Evolutionary conservation across 2,113 vertebrate genomes (phyloP).

Genomic region (Plestiodon gilberti): DNA sequence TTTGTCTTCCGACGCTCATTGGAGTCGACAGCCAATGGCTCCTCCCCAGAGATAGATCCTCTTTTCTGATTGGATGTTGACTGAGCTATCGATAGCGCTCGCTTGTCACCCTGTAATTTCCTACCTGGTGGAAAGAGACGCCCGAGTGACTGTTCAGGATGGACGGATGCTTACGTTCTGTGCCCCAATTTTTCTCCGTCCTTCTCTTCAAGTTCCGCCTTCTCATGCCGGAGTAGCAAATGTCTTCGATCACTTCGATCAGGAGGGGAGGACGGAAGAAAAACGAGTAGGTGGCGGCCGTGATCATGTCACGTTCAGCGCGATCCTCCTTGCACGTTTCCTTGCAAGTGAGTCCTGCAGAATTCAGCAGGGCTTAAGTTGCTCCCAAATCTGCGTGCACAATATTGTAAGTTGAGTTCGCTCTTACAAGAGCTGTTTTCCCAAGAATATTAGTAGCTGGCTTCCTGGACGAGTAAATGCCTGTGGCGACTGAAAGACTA

Average conservation of each 20-base stretch:
- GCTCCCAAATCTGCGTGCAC: no score
- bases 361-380: no score
- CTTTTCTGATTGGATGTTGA: neutral
- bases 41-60: neutral
- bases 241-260: no score
- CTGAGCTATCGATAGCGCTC: neutral
- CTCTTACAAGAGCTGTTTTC: no score
- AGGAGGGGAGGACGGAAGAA: neutral
- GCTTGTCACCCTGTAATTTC: conserved; percentile 5
- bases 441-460: no score
- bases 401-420: no score
- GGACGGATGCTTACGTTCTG: neutral
- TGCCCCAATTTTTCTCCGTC: neutral
- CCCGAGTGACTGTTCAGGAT: neutral
- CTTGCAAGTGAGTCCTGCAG: no score
- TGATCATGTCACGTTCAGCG: neutral
- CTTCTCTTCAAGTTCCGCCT: neutral
- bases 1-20: neutral
- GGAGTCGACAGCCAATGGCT: fast-evolving
- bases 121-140: fast-evolving
- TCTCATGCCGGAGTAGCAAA: neutral
- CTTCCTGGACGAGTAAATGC: no score
- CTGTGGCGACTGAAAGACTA: no score
- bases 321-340: neutral
- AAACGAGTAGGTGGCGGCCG: neutral